Evolutionary conservation across 2,113 vertebrate genomes (phyloP), one percentile per base, ranked within the genome.

Genomic region (Guaruba guarouba): DNA sequence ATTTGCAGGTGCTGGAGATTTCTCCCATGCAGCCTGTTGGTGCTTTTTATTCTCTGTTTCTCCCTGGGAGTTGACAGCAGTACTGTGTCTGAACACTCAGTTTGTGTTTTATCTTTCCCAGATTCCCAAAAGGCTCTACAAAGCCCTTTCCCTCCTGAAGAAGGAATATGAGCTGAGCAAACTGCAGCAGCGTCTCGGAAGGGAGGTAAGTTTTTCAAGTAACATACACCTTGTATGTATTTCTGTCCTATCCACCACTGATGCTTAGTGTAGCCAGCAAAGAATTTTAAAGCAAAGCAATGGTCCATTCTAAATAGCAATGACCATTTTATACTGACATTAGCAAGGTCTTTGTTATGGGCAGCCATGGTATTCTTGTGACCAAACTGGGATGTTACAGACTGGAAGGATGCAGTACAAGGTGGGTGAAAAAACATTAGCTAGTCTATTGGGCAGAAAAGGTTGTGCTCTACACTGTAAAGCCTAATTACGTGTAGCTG

Each of bases 101-200:
- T 80, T 88, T 75, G 25, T 64, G 31, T 20, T 70, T 88, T 85
- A 0, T 54, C 35, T 57, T 86, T 51, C 92, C 39, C 96, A 99
- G 99, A 99, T 99, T 89, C 99, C 99, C 17, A 99, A 99, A 91
- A 98, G 99, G 9, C 98, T 99, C 28, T 99, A 99, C 95, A 99
- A 99, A 96, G 99, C 99, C 39, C 98, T 99, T 28, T 99, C 99
- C 19, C 98, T 99, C 35, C 98, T 99, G 22, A 99, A 99, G 98
- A 99, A 99, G 96, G 99, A 99, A 66, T 99, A 98, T n/a, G 99
- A 99, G 86, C 98, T 99, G 66, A 99, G 99, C 92, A 99, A 99
- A 95, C 98, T 99, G 39, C 99, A 99, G 97, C 99, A 99, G 94
- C 98, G 99, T 8, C 98, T 99, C 5, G 99, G 99, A 41, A 97